These are phyloP conservation scores for Mugil cephalus DNA, from an alignment of 2,113 vertebrate genomes.

Conservation along the genomic window DNA sequence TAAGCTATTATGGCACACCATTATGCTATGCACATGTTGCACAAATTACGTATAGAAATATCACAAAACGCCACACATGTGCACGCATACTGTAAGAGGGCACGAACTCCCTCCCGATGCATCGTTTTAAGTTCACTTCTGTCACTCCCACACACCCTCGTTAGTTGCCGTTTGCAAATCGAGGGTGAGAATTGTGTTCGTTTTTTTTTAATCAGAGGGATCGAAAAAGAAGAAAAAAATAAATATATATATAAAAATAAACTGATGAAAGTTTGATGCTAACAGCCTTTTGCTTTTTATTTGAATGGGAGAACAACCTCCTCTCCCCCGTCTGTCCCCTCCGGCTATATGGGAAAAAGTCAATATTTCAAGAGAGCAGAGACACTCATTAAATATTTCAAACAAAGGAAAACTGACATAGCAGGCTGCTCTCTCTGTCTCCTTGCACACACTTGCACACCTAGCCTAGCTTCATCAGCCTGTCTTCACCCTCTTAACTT, in stretches of 20 bases:
- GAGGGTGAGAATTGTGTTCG: slow-evolving; percentile 17
- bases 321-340: slow-evolving; percentile 54
- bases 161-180: slow-evolving; percentile 13
- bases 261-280: slow-evolving; percentile 78
- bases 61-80: no score
- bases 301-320: slow-evolving; percentile 66
- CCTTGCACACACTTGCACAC: slow-evolving; percentile 9
- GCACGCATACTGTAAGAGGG: background rate
- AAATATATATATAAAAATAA: slow-evolving; percentile 64
- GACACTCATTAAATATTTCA: slow-evolving; percentile 82
- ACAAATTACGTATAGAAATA: background rate
- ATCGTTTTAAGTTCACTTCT: no score
- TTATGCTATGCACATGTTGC: background rate
- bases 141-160: slow-evolving; percentile 12
- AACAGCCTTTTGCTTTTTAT: slow-evolving; percentile 81
- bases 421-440: slow-evolving; percentile 30
- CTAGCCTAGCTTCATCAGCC: slow-evolving; percentile 21
- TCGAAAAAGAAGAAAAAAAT: slow-evolving; percentile 46
- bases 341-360: slow-evolving; percentile 68
- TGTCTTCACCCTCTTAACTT: slow-evolving; percentile 12
- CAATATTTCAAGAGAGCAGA: slow-evolving; percentile 79
- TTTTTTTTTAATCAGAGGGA: slow-evolving; percentile 38
- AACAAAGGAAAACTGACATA: slow-evolving; percentile 73
- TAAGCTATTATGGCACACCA: no score
- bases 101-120: no score